phyloP scores from a whole-genome alignment of 2,888 invertebrate genomes.

The Stenoptilia bipunctidactyla region DNA sequence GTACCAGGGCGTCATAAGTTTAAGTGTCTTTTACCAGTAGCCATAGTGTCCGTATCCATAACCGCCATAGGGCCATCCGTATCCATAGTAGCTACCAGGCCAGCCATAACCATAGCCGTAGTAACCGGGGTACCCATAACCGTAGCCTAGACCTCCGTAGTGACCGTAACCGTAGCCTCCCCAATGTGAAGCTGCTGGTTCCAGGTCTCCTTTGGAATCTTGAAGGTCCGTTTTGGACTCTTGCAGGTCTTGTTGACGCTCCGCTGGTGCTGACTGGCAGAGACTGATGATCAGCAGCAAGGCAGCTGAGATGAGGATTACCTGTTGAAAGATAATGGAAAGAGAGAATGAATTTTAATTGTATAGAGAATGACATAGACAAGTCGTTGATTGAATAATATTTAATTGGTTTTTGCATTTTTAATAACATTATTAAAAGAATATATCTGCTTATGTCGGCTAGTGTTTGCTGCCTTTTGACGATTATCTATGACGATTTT shows the following conservation, averaged over 20 bases:
- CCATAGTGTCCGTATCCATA: conserved; percentile 19
- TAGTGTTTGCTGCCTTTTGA: too few relatives aligned
- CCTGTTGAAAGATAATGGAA: too few relatives aligned
- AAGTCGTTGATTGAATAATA: too few relatives aligned
- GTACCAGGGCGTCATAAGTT: too few relatives aligned
- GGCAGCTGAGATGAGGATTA: conserved; percentile 28
- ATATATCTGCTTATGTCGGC: too few relatives aligned
- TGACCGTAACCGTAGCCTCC: conserved; percentile 27
- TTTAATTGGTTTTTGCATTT: too few relatives aligned
- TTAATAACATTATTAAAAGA: too few relatives aligned
- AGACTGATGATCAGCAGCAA: conserved; percentile 31
- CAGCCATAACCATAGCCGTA: conserved; percentile 29
- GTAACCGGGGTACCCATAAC: conserved; percentile 6
- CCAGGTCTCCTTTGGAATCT: conserved; percentile 46
- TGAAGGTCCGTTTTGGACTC: conserved; percentile 27
- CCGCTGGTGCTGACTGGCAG: conserved; percentile 33
- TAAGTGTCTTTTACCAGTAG: conserved; percentile 12
- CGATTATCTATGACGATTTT: too few relatives aligned
- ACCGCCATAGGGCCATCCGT: conserved; percentile 12
- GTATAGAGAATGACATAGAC: too few relatives aligned
- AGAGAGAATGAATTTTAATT: too few relatives aligned
- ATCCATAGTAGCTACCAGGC: conserved; percentile 16
- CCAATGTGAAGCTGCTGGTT: conserved; percentile 53
- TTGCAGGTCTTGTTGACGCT: conserved; percentile 14
- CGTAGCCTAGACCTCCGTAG: conserved; percentile 23